Percentiles rank a stretch among this genome's conserved stretches.
These are phyloP conservation scores for Taphrorychus bicolor DNA, from an alignment of 2,888 invertebrate genomes.

Conservation along the genomic window DNA sequence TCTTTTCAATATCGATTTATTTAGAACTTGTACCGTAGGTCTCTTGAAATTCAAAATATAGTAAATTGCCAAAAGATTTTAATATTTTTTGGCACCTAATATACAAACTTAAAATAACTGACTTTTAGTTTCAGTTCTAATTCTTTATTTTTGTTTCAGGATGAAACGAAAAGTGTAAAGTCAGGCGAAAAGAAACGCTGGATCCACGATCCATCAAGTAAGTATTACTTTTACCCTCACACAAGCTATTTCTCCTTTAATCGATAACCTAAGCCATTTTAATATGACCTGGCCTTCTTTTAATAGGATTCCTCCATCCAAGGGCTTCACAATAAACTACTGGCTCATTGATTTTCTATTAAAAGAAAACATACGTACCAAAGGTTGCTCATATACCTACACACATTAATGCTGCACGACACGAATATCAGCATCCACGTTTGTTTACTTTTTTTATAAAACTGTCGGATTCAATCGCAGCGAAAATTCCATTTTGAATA, in stretches of 20 bases:
- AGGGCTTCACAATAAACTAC: not conserved
- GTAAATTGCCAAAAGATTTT: too few relatives aligned
- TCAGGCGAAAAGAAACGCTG: conserved; percentile 74
- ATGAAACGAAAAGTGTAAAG: conserved; percentile 63
- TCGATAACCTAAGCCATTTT: too few relatives aligned
- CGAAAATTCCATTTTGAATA: not conserved
- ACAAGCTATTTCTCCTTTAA: too few relatives aligned
- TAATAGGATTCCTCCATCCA: not conserved
- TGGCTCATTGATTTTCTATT: conserved; percentile 9
- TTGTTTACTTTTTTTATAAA: not conserved
- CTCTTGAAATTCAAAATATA: too few relatives aligned
- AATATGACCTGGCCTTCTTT: not conserved
- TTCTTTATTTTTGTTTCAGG: conserved; percentile 58
- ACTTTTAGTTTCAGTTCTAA: too few relatives aligned
- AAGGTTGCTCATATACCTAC: not conserved
- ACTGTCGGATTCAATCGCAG: not conserved
- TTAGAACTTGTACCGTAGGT: too few relatives aligned
- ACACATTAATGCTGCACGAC: not conserved
- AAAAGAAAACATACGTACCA: not conserved
- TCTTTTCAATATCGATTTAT: too few relatives aligned
- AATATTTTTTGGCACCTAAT: too few relatives aligned
- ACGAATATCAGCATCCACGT: too few relatives aligned
- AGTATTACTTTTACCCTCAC: conserved; percentile 54
- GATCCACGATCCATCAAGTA: conserved; percentile 81
- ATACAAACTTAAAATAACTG: too few relatives aligned